Conservation (phyloP, 2,113 vertebrate species). For the Xiphophorus hellerii region DNA sequence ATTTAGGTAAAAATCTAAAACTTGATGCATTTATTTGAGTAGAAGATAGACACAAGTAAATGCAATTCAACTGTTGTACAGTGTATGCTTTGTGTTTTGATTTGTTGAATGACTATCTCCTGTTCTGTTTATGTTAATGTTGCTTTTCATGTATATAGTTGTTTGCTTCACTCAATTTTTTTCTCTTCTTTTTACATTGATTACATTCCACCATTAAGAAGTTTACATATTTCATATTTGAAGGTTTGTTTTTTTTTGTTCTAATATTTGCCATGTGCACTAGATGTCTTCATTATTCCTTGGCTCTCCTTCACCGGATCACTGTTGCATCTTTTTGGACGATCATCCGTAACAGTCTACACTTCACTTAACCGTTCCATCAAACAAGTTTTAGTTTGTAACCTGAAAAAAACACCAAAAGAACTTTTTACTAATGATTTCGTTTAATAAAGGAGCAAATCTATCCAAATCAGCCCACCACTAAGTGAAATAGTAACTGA, state of each 20-base stretch:
- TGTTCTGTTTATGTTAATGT: not conserved
- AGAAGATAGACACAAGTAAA: too few species aligned
- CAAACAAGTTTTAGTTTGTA: not conserved
- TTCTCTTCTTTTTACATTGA: not conserved
- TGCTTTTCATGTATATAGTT: not conserved
- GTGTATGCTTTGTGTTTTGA: too few species aligned
- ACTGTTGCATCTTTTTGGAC: not conserved
- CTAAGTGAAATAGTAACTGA: not conserved
- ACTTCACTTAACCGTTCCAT: not conserved
- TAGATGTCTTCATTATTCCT: not conserved
- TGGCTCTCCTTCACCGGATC: not conserved
- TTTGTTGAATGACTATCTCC: too few species aligned
- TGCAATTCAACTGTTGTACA: too few species aligned
- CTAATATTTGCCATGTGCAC: not conserved
- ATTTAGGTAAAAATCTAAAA: too few species aligned
- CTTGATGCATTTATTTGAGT: too few species aligned
- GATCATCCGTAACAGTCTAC: not conserved
- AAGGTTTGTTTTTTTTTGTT: not conserved
- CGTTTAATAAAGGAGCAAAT: not conserved
- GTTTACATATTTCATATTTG: not conserved
- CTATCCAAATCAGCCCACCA: not conserved
- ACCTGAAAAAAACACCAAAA: not conserved
- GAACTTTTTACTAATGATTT: not conserved
- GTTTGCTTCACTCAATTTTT: not conserved
- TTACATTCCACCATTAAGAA: not conserved